Conservation (phyloP, 1,140 invertebrate species). For the Pogonomyrmex californicus region DNA sequence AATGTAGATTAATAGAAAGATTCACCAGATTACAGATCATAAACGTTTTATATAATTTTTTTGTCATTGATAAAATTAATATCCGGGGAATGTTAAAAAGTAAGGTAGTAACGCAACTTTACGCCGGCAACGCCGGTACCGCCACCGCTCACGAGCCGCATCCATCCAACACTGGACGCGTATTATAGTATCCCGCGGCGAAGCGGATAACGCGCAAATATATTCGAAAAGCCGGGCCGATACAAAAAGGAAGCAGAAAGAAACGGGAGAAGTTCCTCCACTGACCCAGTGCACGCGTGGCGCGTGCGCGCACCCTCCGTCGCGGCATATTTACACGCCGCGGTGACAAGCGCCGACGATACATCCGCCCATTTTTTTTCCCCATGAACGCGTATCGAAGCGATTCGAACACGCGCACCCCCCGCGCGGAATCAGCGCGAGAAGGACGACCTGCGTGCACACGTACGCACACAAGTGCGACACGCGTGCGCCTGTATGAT, state of each 20-base stretch:
- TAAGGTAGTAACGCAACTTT: not conserved
- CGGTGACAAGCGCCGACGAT: constrained; percentile 68
- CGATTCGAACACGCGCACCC: constrained; percentile 40
- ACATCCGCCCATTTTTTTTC: constrained; percentile 76
- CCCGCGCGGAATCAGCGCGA: constrained; percentile 52
- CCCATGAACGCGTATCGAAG: constrained; percentile 57
- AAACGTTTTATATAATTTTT: not conserved
- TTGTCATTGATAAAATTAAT: constrained; percentile 23
- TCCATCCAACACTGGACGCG: constrained; percentile 15
- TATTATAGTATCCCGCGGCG: constrained; percentile 52
- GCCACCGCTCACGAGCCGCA: constrained; percentile 24
- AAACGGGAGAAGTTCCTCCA: constrained; percentile 74
- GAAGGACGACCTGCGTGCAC: constrained; percentile 44
- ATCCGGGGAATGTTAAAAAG: not conserved
- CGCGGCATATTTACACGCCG: constrained; percentile 63
- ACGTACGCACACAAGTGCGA: constrained; percentile 7
- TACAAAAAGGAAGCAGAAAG: constrained; percentile 73
- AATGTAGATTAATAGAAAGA: not conserved
- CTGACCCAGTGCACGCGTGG: constrained; percentile 72
- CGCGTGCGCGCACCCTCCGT: constrained; percentile 67
- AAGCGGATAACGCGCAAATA: constrained; percentile 60
- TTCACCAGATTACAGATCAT: not conserved
- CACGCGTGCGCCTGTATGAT: constrained; percentile 53
- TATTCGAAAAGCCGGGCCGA: constrained; percentile 66
- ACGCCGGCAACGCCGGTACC: not conserved